A percentile compares a stretch with the other conserved stretches of the same genome.
Conservation (phyloP, 1,140 invertebrate genomes). For the Temnothorax curvispinosus region DNA sequence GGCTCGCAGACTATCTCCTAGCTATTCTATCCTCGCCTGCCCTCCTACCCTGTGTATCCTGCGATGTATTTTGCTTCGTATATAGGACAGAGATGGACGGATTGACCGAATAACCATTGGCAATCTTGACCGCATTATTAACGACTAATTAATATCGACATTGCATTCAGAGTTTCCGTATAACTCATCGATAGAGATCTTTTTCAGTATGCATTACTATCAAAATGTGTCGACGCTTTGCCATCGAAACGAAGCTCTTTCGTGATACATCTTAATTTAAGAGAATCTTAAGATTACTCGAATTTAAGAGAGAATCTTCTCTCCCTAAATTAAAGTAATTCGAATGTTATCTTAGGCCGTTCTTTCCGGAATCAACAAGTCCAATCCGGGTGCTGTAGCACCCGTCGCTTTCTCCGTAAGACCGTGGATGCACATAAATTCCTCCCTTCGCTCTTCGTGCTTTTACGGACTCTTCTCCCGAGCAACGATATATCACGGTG, state of each 20-base stretch:
- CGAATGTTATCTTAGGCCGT: not conserved
- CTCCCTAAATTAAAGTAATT: not conserved
- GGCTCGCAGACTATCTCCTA: slow-evolving; percentile 72
- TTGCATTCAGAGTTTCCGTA: not conserved
- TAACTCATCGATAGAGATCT: not conserved
- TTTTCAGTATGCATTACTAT: not conserved
- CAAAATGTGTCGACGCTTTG: not conserved
- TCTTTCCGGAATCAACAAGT: slow-evolving; percentile 83
- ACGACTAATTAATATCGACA: slow-evolving; percentile 45
- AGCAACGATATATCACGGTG: slow-evolving; percentile 82
- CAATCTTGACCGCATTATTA: slow-evolving; percentile 34
- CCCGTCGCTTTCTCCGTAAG: slow-evolving; percentile 27
- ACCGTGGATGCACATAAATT: slow-evolving; percentile 59
- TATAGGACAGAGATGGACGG: slow-evolving; percentile 46
- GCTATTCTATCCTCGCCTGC: slow-evolving; percentile 71
- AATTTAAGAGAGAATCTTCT: not conserved
- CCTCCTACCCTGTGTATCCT: slow-evolving; percentile 58
- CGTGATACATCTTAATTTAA: not conserved
- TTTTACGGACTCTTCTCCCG: slow-evolving; percentile 75
- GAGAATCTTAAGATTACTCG: not conserved
- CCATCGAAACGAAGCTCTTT: not conserved
- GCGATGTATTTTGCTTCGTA: slow-evolving; percentile 62
- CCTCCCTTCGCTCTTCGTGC: slow-evolving; percentile 61
- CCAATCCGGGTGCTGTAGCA: slow-evolving; percentile 41
- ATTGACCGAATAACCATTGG: not conserved